A percentile compares a stretch with the other conserved stretches of the same genome.
These are phyloP conservation scores for Euclidia mi DNA, from an alignment of 2,888 invertebrate genomes.

Conservation along the genomic window DNA sequence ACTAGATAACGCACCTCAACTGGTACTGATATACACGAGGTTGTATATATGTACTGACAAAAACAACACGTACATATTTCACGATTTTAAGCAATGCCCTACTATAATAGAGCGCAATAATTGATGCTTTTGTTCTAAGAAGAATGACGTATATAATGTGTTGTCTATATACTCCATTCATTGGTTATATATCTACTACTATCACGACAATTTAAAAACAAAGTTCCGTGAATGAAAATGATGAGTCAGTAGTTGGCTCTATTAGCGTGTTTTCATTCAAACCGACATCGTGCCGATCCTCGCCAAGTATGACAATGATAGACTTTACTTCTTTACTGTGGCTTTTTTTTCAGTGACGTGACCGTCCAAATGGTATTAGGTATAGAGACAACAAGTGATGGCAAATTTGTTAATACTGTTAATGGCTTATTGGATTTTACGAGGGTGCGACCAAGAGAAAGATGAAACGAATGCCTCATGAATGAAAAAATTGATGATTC, in stretches of 20 bases:
- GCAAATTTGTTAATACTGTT: neutral
- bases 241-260: constrained; percentile 79
- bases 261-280: constrained; percentile 71
- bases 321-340: constrained; percentile 45
- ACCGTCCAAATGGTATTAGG: constrained; percentile 9
- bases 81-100: constrained; percentile 10
- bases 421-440: neutral
- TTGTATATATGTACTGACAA: constrained; percentile 17
- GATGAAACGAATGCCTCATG: too few species aligned
- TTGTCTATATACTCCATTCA: constrained; percentile 32
- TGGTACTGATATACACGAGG: constrained; percentile 9
- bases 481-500: too few species aligned
- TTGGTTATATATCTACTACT: constrained; percentile 29
- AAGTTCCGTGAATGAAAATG: constrained; percentile 78
- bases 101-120: constrained; percentile 39
- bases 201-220: constrained; percentile 51
- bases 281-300: constrained; percentile 53
- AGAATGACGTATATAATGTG: constrained; percentile 13
- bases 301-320: constrained; percentile 62
- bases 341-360: constrained; percentile 31
- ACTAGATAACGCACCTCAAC: constrained; percentile 39
- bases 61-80: constrained; percentile 8
- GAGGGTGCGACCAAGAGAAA: too few species aligned
- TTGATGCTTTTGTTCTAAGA: constrained; percentile 40
- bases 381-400: constrained; percentile 7